Base-by-base conservation (phyloP, 2,797 vertebrate species). In the Eulemur coronatus region DNA sequence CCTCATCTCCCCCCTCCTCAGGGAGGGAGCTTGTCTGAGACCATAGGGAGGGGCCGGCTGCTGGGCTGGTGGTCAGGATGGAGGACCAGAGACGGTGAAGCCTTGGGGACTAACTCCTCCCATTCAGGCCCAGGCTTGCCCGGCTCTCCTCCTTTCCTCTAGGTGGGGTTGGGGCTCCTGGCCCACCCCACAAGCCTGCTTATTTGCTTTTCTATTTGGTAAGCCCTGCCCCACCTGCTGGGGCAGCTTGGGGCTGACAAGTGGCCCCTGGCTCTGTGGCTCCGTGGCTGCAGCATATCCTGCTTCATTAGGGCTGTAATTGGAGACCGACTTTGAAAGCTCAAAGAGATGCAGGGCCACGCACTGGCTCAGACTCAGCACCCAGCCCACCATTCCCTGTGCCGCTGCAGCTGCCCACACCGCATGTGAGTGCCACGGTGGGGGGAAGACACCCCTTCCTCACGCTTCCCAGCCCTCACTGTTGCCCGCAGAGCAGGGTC, bases 331-430 rank as follows among this genome's bases (percentile, higher is more conserved):
- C 84, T 82, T 97, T 97, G 61, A 97, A 95, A 92, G 57, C 95
- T 55, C 79, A 98, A 98, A 99, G 97, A 55, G 97, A 98, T 99
- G 99, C 98, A 86, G 24, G 76, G 95, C 98, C 98, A 98, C 92
- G 98, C 43, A 26, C 48, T 63, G 2, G 91, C 61, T 86, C 69
- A 85, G 46, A 94, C 86, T 72, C 48, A 2, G 28, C 2, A 33
- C 63, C 75, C 87, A 92, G 91, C 93, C 50, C 13, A 15, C 9
- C 0, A 3, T 41, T 55, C 28, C 81, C 59, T 33, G 41, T 41
- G 52, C 33, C 35, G 4, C 69, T 2, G 57, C 91, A 86, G 52
- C 96, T 97, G 94, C 94, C 94, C 94, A 72, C 75, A 63, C n/a
- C 43, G 46, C 50, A 4, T 24, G 20, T 35, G 79, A 63, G 41